Evolutionary conservation across 2,888 invertebrate species (phyloP).

Genomic region (Agrotis segetum): DNA sequence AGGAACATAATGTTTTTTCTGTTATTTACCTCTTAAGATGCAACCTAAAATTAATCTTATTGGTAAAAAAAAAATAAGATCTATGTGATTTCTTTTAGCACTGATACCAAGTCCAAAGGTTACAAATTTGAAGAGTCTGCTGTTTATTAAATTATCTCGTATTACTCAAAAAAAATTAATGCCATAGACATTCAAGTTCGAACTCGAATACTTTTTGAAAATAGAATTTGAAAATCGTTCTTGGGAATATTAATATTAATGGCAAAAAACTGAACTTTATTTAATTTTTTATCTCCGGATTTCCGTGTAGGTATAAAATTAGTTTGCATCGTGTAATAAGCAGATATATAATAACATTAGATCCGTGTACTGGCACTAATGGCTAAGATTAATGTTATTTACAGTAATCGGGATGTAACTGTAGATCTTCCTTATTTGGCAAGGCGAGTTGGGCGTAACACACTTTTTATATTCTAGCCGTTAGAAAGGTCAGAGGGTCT

Average conservation of each 20-base stretch:
- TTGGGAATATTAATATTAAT: too few species aligned
- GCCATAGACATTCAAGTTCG: too few species aligned
- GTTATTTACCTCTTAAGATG: too few species aligned
- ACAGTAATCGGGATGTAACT: conserved; percentile 63
- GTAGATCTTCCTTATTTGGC: conserved; percentile 65
- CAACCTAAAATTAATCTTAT: too few species aligned
- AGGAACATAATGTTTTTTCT: too few species aligned
- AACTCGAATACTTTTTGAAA: background rate
- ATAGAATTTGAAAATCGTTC: background rate
- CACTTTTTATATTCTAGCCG: conserved; percentile 61
- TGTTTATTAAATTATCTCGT: too few species aligned
- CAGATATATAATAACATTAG: conserved; percentile 41
- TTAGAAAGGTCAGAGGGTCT: conserved; percentile 55
- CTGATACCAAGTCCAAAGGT: too few species aligned
- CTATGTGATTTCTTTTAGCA: too few species aligned
- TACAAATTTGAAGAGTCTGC: too few species aligned
- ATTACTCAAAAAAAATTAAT: too few species aligned
- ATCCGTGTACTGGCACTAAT: conserved; percentile 54
- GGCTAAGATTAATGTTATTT: conserved; percentile 60
- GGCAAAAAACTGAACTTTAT: background rate
- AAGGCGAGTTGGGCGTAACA: conserved; percentile 62
- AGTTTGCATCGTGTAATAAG: conserved; percentile 38
- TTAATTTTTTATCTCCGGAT: conserved; percentile 20
- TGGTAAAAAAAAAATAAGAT: too few species aligned
- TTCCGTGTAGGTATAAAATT: conserved; percentile 28